Base-by-base conservation (phyloP, 2,113 vertebrate genomes). In the Phalacrocorax aristotelis region DNA sequence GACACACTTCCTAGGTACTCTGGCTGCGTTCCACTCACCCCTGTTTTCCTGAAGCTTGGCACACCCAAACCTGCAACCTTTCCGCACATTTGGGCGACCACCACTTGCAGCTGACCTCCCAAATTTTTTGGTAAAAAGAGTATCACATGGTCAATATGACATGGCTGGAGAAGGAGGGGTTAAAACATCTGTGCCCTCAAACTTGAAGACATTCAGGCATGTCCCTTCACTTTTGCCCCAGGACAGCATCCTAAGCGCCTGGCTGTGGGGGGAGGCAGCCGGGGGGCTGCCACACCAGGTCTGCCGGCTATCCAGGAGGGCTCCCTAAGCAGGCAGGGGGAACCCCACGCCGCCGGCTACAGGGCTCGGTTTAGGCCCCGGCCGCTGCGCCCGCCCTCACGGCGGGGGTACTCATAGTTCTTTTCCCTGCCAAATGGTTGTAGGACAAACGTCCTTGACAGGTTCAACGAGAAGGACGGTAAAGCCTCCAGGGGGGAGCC, bases 371-470 rank as follows among this genome's bases (percentile, higher is more conserved):
- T 16, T 14, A 65, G 29, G 49, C 65, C 20, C 6, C 61, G 3
- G 60, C 7, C 22, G 16, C 87, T 3, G 34, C 26, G 17, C 32
- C 36, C 34, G 6, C 13, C n/a, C 52, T 6, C 48, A 11, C 13
- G 7, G 42, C 9, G 2, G 42, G 36, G 25, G 8, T 1, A 23
- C n/a, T 16, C 1, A 0, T 2, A 38, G 8, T 8, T 74, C 20
- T 38, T 20, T 29, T 12, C 21, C 11, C 7, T 12, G 25, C 36
- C 14, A 46, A 64, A 75, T 1, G 8, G 2, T 10, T 74, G 42
- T 13, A 29, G 8, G 14, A 15, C 27, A 69, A 46, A 58, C 4
- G 46, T 7, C 69, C 7, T 30, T 7, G 52, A 6, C 19, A 0
- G 2, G 48, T 26, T 46, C 12, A 38, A 30, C 36, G 10, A 21